These are phyloP conservation scores for Ophthalmolycus amberensis DNA, from an alignment of 2,113 vertebrate genomes.

Conservation along the genomic window DNA sequence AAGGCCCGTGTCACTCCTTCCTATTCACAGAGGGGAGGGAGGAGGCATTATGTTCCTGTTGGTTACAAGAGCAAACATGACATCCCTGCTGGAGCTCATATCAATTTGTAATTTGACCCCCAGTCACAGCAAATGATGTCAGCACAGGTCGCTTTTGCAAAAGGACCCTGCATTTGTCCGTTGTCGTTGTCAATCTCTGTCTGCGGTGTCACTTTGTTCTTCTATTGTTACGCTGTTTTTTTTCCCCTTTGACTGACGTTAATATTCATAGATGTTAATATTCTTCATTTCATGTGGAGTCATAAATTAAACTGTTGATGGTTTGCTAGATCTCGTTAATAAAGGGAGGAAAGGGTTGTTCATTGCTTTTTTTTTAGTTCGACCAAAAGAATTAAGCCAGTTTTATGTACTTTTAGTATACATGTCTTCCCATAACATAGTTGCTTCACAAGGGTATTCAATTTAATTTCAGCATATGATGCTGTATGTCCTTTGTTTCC, in stretches of 20 bases:
- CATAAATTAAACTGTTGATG: not conserved
- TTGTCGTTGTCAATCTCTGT: conserved; percentile 7
- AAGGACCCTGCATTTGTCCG: conserved; percentile 48
- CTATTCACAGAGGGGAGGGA: conserved; percentile 38
- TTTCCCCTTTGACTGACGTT: not conserved
- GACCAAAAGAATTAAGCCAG: not conserved
- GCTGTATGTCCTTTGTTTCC: conserved; percentile 46
- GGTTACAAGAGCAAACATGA: conserved; percentile 76
- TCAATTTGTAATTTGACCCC: conserved; percentile 74
- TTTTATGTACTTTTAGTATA: not conserved
- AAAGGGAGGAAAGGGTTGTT: not conserved
- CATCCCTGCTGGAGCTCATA: conserved; percentile 67
- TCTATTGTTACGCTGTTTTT: not conserved
- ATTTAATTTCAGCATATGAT: conserved; percentile 63
- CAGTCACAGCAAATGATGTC: conserved; percentile 62
- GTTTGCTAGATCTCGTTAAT: not conserved
- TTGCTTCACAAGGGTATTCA: conserved; percentile 20
- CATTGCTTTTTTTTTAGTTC: not conserved
- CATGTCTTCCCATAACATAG: not conserved
- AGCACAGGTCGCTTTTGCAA: conserved; percentile 52
- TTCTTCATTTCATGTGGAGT: not conserved
- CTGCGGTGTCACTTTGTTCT: not conserved
- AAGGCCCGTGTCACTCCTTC: conserved; percentile 62
- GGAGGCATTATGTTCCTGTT: conserved; percentile 70
- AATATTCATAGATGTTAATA: conserved; percentile 1